Evolutionary conservation across 2,888 invertebrate genomes (phyloP).

Genomic region (Ptilodon capucinus): DNA sequence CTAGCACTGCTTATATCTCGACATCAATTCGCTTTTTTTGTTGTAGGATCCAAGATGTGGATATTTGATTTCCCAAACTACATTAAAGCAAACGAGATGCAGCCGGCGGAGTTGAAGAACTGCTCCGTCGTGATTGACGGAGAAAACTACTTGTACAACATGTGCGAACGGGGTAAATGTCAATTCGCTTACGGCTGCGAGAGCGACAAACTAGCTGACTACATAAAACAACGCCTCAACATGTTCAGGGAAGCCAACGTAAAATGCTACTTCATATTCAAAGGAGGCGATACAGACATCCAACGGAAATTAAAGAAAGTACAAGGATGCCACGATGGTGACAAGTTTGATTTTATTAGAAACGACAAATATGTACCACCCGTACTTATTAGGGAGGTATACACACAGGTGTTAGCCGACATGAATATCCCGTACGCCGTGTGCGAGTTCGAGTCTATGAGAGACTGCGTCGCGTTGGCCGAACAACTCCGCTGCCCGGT

Average conservation of each 20-base stretch:
- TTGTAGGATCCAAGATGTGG: background rate
- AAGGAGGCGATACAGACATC: constrained; percentile 40
- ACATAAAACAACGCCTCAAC: constrained; percentile 27
- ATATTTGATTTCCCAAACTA: background rate
- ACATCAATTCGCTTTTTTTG: background rate
- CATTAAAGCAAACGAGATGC: background rate
- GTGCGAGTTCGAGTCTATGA: no score
- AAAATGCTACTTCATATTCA: constrained; percentile 44
- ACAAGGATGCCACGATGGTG: no score
- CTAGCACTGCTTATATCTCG: no score
- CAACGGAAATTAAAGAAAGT: constrained; percentile 13
- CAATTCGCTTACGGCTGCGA: constrained; percentile 41
- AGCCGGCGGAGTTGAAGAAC: constrained; percentile 23
- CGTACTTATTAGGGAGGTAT: no score
- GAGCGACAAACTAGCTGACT: constrained; percentile 35
- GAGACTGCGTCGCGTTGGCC: no score
- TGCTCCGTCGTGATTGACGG: constrained; percentile 47
- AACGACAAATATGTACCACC: no score
- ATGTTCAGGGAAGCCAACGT: constrained; percentile 44
- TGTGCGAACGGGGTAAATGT: constrained; percentile 28
- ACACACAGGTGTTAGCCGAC: no score
- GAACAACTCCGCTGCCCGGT: no score
- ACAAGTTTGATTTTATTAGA: no score
- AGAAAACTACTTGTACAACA: constrained; percentile 36
- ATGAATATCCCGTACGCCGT: no score